Evolutionary conservation across 1,140 invertebrate species (phyloP).

Genomic region (Dendrolimus punctatus): DNA sequence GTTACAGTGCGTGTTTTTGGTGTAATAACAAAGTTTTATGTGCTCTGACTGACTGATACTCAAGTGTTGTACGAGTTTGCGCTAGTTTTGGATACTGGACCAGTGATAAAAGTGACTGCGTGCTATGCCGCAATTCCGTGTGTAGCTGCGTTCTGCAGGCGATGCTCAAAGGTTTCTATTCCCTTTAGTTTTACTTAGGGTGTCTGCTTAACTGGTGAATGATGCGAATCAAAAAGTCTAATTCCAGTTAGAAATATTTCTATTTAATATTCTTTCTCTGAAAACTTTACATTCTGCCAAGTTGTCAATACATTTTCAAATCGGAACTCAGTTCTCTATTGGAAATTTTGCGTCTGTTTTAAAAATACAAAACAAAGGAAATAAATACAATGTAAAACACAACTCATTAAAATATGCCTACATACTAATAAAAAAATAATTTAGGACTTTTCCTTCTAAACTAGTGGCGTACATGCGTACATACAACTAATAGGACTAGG

Average conservation of each 20-base stretch:
- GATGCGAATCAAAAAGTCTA: too few relatives aligned
- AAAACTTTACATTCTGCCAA: too few relatives aligned
- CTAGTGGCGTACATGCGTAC: too few relatives aligned
- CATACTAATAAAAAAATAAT: too few relatives aligned
- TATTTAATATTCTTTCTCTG: neutral
- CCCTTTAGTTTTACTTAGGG: slow-evolving; percentile 41
- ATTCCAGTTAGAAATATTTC: neutral
- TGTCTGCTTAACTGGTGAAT: slow-evolving; percentile 20
- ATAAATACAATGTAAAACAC: too few relatives aligned
- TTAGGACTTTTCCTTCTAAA: too few relatives aligned
- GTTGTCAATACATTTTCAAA: too few relatives aligned
- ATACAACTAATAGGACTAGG: too few relatives aligned
- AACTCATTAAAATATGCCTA: too few relatives aligned
- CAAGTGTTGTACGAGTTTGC: slow-evolving; percentile 44
- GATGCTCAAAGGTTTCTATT: slow-evolving; percentile 66
- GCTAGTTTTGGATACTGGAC: slow-evolving; percentile 49
- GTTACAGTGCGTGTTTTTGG: slow-evolving; percentile 56
- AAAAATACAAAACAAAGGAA: too few relatives aligned
- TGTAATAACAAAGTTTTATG: slow-evolving; percentile 47
- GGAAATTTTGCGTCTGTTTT: too few relatives aligned
- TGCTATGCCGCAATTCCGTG: slow-evolving; percentile 58
- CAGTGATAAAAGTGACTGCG: slow-evolving; percentile 60
- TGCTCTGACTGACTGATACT: slow-evolving; percentile 51
- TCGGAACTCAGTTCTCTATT: too few relatives aligned
- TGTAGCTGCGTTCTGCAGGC: slow-evolving; percentile 63